Conservation (phyloP, 1,140 invertebrate genomes). For the Oryctes rhinoceros region DNA sequence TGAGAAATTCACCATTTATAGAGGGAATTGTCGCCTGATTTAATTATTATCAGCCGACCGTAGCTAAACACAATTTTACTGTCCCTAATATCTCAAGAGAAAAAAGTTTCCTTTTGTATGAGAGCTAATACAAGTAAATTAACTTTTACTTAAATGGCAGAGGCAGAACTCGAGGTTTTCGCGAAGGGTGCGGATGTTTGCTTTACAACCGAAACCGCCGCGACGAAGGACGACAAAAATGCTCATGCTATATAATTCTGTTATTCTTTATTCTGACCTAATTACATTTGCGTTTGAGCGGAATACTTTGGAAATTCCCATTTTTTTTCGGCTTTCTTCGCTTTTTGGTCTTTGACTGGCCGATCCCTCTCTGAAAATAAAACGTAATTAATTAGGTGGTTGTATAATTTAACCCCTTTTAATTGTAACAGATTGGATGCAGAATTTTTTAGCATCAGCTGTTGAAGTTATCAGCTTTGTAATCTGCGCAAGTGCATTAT, state of each 20-base stretch:
- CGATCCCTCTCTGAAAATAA: background rate
- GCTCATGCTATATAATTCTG: slow-evolving; percentile 20
- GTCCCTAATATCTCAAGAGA: slow-evolving; percentile 50
- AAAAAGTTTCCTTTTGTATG: slow-evolving; percentile 53
- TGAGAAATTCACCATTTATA: slow-evolving; percentile 26
- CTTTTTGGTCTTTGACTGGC: background rate
- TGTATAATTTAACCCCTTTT: background rate
- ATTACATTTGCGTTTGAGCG: slow-evolving; percentile 6
- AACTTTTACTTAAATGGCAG: slow-evolving; percentile 51
- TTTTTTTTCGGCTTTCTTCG: slow-evolving; percentile 2
- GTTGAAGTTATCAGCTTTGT: too few species aligned
- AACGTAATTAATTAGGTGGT: background rate
- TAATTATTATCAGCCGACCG: slow-evolving; percentile 47
- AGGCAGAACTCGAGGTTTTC: slow-evolving; percentile 17
- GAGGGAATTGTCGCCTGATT: slow-evolving; percentile 50
- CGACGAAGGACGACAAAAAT: background rate
- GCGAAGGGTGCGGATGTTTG: slow-evolving; percentile 41
- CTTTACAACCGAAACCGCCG: slow-evolving; percentile 36
- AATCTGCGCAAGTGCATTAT: too few species aligned
- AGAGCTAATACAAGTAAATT: slow-evolving; percentile 53
- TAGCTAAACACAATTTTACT: slow-evolving; percentile 44
- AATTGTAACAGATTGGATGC: too few species aligned
- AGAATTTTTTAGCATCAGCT: too few species aligned
- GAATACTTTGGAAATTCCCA: background rate
- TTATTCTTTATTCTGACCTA: slow-evolving; percentile 29